phyloP scores from a whole-genome alignment of 2,888 invertebrate genomes.

The Tetramorium bicarinatum region DNA sequence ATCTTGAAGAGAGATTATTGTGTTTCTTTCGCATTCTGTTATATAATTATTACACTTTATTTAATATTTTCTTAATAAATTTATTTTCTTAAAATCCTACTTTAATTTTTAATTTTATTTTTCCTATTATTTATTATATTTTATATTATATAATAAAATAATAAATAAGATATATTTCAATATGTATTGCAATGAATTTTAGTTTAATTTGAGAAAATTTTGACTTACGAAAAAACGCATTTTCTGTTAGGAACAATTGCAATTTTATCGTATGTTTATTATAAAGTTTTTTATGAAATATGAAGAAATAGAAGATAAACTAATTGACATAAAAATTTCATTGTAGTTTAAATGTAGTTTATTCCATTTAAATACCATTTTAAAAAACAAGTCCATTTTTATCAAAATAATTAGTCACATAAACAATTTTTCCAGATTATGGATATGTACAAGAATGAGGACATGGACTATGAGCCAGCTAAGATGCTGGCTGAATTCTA shows the following conservation, averaged over 20 bases:
- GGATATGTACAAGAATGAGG: constrained; percentile 98
- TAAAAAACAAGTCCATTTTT: background rate
- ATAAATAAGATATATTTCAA: too few species aligned
- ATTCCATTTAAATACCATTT: background rate
- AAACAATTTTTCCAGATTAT: constrained; percentile 90
- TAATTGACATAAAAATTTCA: background rate
- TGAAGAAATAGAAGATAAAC: background rate
- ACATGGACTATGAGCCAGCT: constrained; percentile 95
- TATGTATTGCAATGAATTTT: too few species aligned
- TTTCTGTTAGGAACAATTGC: background rate
- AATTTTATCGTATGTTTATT: background rate
- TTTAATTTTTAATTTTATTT: constrained; percentile 39
- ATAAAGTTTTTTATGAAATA: background rate
- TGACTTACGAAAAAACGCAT: background rate
- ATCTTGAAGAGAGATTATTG: constrained; percentile 3
- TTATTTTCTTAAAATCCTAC: background rate
- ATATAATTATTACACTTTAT: constrained; percentile 25
- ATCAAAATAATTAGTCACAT: background rate
- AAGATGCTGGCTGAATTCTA: constrained; percentile 94
- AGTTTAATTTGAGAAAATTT: background rate
- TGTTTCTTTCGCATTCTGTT: background rate
- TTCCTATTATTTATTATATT: constrained; percentile 6
- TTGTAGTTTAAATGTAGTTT: background rate
- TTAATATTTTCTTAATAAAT: constrained; percentile 36
- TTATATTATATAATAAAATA: background rate